phyloP scores from a whole-genome alignment of 2,797 vertebrate species.

The Odontamblyopus rebecca region DNA sequence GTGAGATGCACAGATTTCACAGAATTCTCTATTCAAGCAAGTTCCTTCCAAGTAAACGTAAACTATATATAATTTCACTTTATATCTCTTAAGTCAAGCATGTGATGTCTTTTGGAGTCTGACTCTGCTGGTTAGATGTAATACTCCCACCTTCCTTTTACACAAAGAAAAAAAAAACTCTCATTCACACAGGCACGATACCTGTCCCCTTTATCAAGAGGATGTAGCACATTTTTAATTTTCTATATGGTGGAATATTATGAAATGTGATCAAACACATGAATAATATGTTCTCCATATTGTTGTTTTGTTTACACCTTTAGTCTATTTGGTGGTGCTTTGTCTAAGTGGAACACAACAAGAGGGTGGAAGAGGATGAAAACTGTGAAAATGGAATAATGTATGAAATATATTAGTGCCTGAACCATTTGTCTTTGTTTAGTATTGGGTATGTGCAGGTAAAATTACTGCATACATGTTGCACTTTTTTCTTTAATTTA shows the following conservation, averaged over 20 bases:
- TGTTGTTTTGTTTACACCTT: conserved; percentile 1
- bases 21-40: not conserved
- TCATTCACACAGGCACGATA: conserved; percentile 17
- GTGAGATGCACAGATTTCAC: not conserved
- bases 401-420: conserved; percentile 51
- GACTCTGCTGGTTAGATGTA: conserved; percentile 68
- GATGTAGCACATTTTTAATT: conserved; percentile 42
- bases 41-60: not conserved
- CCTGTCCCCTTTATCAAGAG: conserved; percentile 28
- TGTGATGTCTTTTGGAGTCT: conserved; percentile 46
- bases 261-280: conserved; percentile 11
- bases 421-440: conserved; percentile 33
- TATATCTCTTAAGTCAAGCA: not conserved
- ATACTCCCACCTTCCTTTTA: conserved; percentile 40
- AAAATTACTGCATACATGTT: conserved; percentile 19
- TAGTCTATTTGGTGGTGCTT: conserved; percentile 33
- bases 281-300: conserved; percentile 12
- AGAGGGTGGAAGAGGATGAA: not conserved
- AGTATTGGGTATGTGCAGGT: conserved; percentile 1
- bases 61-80: not conserved
- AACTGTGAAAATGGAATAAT: conserved; percentile 14
- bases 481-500: conserved; percentile 42
- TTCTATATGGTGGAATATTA: conserved; percentile 1
- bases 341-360: not conserved
- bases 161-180: conserved; percentile 32